Base-by-base conservation (phyloP, 2,797 vertebrate genomes). In the Hyperoplus immaculatus region DNA sequence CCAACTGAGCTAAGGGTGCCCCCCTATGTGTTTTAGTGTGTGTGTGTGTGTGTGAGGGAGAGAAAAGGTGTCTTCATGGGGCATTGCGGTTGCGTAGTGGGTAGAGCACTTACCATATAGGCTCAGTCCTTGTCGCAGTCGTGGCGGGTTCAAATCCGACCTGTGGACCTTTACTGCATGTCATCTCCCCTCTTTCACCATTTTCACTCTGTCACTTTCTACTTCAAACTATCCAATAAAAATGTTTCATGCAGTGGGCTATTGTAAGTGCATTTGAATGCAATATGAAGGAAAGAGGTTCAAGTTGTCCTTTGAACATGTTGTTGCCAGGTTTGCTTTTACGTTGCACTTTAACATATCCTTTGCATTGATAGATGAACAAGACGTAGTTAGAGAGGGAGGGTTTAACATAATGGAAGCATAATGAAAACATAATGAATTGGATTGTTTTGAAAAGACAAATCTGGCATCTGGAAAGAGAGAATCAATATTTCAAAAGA, bases 401-500 rank as follows among this genome's bases (percentile, higher is more conserved):
- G 11, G 36, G 38, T 65, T 60, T 14, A 4, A 67, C 29, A 29
- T 3, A 29, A 29, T 29, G 29, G 2, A 29, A 29, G 2, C 29
- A 29, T 29, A 21, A 29, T 29, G 29, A 29, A 29, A 64, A 64
- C 5, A 58, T 54, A 16, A 4, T 18, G 13, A 4, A 11, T 76
- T 0, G 58, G 64, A 74, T 66, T 72, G 51, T 61, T 68, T 77
- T 51, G 64, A 10, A 58, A 65, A 42, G 16, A 72, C 64, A 78
- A 56, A 74, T 74, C 68, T 36, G 4, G 16, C 36, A 41, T 77
- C 8, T 55, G 13, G 82, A 46, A 6, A 10, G 57, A 38, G 61
- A 29, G 38, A 73, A 76, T 82, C 47, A 69, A 62, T 81, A 69
- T 77, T 78, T 85, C 50, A 64, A 7, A 29, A 59, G 9, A 64